phyloP scores from a whole-genome alignment of 92 coral and sea anemone genomes.

The Galaxea fascicularis region DNA sequence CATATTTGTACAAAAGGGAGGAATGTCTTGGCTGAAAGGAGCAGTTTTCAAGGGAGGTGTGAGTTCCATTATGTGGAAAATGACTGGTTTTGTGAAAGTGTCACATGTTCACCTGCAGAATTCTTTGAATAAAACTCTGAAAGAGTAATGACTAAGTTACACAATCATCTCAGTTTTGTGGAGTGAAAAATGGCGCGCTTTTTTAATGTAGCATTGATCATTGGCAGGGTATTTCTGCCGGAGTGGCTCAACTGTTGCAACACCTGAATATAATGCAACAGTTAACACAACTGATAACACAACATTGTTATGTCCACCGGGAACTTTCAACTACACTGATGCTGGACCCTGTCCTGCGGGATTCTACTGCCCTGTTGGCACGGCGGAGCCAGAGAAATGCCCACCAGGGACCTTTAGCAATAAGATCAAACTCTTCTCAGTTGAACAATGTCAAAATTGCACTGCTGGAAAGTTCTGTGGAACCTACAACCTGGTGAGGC shows the following conservation, averaged over 20 bases:
- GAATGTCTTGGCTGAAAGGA: no score
- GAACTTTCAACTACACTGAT: constrained; percentile 92
- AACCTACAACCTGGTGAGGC: constrained; percentile 74
- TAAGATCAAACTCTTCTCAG: constrained; percentile 74
- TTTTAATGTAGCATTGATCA: neutral
- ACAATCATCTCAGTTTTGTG: no score
- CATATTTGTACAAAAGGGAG: no score
- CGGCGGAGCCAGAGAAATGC: constrained; percentile 91
- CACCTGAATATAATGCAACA: constrained; percentile 72
- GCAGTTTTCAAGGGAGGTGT: no score
- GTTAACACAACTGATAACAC: constrained; percentile 54
- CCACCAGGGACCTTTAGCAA: constrained; percentile 97
- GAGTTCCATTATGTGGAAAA: no score
- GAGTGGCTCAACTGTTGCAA: constrained; percentile 93
- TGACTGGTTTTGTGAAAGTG: no score
- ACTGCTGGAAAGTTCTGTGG: constrained; percentile 91
- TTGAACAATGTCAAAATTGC: constrained; percentile 88
- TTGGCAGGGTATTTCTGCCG: constrained; percentile 91
- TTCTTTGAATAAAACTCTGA: no score
- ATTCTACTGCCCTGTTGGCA: constrained; percentile 86
- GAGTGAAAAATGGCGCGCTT: neutral
- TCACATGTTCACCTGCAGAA: no score
- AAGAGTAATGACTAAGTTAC: no score
- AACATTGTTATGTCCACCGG: constrained; percentile 82
- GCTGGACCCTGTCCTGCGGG: constrained; percentile 98